Conservation (phyloP, 2,888 invertebrate genomes). For the Nysson spinosus region DNA sequence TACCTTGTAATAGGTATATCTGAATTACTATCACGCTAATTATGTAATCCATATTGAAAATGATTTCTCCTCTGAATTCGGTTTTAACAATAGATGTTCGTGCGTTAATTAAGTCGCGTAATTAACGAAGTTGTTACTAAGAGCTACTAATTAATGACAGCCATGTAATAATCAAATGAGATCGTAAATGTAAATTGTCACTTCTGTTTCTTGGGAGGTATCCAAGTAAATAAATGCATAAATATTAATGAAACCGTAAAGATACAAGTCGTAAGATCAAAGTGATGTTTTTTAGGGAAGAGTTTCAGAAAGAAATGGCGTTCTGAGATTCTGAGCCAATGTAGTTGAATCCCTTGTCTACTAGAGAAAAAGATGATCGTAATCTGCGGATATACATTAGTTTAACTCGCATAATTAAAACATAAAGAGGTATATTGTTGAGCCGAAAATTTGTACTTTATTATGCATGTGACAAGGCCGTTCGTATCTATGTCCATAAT, state of each 20-base stretch:
- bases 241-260: too few relatives aligned
- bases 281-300: too few relatives aligned
- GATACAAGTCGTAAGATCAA: too few relatives aligned
- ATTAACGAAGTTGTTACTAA: neutral
- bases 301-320: neutral
- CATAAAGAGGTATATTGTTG: constrained; percentile 32
- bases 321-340: neutral
- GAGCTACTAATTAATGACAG: constrained; percentile 10
- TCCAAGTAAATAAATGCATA: neutral
- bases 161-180: constrained; percentile 35
- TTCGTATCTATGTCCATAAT: constrained; percentile 31
- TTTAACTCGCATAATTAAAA: constrained; percentile 27
- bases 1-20: too few relatives aligned
- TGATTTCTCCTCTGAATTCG: constrained; percentile 10
- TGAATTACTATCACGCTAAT: too few relatives aligned
- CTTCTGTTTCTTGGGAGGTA: neutral
- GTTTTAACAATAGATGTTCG: too few relatives aligned
- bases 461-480: constrained; percentile 44
- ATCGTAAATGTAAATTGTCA: neutral
- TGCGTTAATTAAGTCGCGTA: too few relatives aligned
- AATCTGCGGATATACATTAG: constrained; percentile 36
- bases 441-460: constrained; percentile 54
- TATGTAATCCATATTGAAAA: too few relatives aligned
- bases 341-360: constrained; percentile 29
- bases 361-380: constrained; percentile 45